A percentile compares a stretch with the other conserved stretches of the same genome.
phyloP scores from a whole-genome alignment of 2,888 invertebrate species.

The Melanargia galathea region DNA sequence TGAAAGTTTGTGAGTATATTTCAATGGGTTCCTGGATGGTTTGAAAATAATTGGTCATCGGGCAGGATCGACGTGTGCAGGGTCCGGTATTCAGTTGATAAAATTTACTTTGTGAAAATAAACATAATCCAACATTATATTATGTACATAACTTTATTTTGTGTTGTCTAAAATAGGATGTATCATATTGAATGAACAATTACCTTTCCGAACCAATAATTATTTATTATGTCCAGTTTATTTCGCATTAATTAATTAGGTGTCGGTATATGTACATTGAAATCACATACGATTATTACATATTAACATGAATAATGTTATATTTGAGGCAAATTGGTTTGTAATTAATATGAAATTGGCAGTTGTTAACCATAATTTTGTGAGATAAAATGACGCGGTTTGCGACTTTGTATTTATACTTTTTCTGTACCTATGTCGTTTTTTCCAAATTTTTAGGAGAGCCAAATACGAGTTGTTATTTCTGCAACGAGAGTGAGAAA shows the following conservation, averaged over 20 bases:
- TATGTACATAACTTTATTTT: not conserved
- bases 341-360: not conserved
- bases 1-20: too few species aligned
- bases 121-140: not conserved
- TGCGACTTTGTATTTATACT: too few species aligned
- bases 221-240: not conserved
- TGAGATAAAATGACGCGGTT: not conserved
- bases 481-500: too few species aligned
- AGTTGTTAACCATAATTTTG: not conserved
- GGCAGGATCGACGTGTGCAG: too few species aligned
- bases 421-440: too few species aligned
- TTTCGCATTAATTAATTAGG: conserved; percentile 5
- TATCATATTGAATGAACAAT: not conserved
- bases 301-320: not conserved
- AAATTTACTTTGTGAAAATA: too few species aligned
- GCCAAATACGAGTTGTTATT: too few species aligned
- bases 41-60: too few species aligned
- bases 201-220: not conserved
- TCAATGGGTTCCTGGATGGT: too few species aligned
- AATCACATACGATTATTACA: not conserved
- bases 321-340: not conserved
- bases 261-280: not conserved
- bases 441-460: too few species aligned
- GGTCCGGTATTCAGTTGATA: too few species aligned
- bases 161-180: not conserved